phyloP scores from a whole-genome alignment of 2,888 invertebrate genomes.

The Nomada hirtipes region DNA sequence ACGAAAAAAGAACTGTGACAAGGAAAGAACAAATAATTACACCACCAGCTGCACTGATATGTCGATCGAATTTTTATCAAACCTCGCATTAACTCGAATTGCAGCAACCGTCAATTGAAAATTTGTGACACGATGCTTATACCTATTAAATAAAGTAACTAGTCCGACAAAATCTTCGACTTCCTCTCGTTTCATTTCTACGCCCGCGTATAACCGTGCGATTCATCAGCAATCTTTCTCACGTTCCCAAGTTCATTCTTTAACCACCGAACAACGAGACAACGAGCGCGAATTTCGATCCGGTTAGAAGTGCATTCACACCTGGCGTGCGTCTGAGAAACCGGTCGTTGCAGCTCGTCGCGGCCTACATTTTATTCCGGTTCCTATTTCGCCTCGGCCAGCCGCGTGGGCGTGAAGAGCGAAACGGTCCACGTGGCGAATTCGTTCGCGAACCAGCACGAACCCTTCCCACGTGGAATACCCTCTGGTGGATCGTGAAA shows the following conservation, averaged over 20 bases:
- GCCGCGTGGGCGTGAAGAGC: conserved; percentile 31
- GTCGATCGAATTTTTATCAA: too few relatives aligned
- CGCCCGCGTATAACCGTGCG: not conserved
- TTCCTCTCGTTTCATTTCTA: not conserved
- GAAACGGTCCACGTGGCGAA: conserved; percentile 31
- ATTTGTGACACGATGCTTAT: too few relatives aligned
- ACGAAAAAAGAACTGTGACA: not conserved
- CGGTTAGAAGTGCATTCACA: conserved; percentile 39
- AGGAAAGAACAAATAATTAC: not conserved
- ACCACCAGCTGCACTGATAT: too few relatives aligned
- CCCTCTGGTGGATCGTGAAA: not conserved
- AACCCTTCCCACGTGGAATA: not conserved
- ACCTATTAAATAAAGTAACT: too few relatives aligned
- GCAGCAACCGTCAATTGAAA: too few relatives aligned
- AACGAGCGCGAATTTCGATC: not conserved
- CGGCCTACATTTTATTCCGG: conserved; percentile 58
- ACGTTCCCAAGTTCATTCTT: not conserved
- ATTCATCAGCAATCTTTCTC: not conserved
- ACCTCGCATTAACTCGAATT: too few relatives aligned
- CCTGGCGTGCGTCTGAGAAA: conserved; percentile 28
- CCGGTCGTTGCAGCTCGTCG: conserved; percentile 26
- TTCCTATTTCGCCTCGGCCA: conserved; percentile 21
- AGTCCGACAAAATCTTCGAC: not conserved
- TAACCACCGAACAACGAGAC: not conserved
- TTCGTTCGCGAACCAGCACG: not conserved